Base-by-base conservation (phyloP, 2,888 invertebrate species). In the Mycalesis mineus region DNA sequence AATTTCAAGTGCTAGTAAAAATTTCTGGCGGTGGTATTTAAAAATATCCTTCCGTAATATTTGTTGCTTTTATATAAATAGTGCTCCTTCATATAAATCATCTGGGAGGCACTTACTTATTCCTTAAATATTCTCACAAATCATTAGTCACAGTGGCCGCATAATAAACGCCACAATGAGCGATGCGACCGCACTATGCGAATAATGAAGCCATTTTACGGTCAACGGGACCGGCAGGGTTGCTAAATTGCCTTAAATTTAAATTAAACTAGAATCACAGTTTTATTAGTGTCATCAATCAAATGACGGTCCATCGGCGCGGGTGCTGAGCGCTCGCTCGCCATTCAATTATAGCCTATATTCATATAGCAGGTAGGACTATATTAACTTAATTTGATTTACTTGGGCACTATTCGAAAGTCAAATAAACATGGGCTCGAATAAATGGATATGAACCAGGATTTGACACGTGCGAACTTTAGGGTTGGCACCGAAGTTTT, bases 241-340 rank as follows among this genome's bases (percentile, higher is more conserved):
- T 74, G 78, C 77, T 80, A 86, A 87, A 88, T 88, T 88, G 84
- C 81, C 82, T 88, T 88, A 87, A 88, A 88, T 88, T 88, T 83
- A 89, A 89, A 89, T 89, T 88, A 88, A 88, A 88, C 86, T 82
- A 81, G 84, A 88, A 87, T 88, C 87, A 81, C 85, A 82, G 81
- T 87, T 87, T 88, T 89, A 88, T 89, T 89, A 88, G 84, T 73
- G 74, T 84, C 87, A 89, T 89, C 88, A 89, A 89, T 89, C 88
- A 88, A 88, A 87, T 76, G 77, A 77, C 79, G 83, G 74, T 77
- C 81, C 77, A 80, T 72, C 68, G 71, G 66, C 77, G 77, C 78
- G 72, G 75, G 71, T 72, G 70, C 70, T 66, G 67, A 58, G 63
- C 66, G 68, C 68, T 73, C 8, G 64, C 60, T 54, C 44, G 63